Evolutionary conservation across 2,797 vertebrate genomes (phyloP), one percentile per base, ranked within the genome.

Genomic region (Chlorospingus flavigularis): DNA sequence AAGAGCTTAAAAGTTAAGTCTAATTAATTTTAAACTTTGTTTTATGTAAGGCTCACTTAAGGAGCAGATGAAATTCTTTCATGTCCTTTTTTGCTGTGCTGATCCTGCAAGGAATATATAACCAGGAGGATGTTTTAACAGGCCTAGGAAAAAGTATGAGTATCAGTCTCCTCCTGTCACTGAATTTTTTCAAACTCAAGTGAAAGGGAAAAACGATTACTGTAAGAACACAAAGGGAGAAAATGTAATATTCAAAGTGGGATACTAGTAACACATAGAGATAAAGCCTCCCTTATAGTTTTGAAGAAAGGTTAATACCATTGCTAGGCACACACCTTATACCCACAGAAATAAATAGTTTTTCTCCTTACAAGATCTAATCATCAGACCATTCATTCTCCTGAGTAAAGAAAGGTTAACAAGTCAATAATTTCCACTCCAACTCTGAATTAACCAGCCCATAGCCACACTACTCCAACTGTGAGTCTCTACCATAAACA

Each of bases 1-100:
- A 90, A 86, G 70, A 57, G 47, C 66, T 94, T 91, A 75, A 91
- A 68, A 68, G 57, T 8, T 30, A 88, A 53, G 48, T 50, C 77
- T 66, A 88, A 93, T 84, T 66, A 9, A 81, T 79, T 92, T 96
- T 88, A 76, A 95, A 91, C 67, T 88, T 92, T 58, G 30, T 82
- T 94, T 96, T 90, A 88, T 13, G 0, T 17, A 81, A 94, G 76
- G 50, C 13, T 91, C 50, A 53, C 77, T 86, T 80, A 83, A 89
- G 54, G 50, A 94, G 17, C 42, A 77, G 28, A 62, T n/a, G 35
- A 91, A 95, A 93, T 90, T 79, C 26, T 86, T 61, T 66, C 72
- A 91, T 42, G 82, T 91, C 91, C 67, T 92, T 86, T 87, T 85
- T 45, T 68, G 54, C 73, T 60, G 70, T 75, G 87, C 73, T 88